A percentile compares a stretch with the other conserved stretches of the same genome.
These are phyloP conservation scores for Carollia perspicillata DNA, from an alignment of 2,113 vertebrate species.

Conservation along the genomic window DNA sequence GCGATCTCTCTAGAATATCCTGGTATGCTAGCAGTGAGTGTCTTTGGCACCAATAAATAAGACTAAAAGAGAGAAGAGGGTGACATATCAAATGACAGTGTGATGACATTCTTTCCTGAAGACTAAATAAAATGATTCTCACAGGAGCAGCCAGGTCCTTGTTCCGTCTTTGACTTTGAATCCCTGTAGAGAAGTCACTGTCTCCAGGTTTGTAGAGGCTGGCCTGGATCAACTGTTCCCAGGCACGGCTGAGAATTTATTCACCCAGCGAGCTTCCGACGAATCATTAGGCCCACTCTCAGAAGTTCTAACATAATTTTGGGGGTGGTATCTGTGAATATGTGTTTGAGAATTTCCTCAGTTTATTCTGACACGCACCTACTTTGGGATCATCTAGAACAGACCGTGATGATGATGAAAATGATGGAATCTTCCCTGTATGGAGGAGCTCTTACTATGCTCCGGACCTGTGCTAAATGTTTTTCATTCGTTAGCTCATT, in stretches of 20 bases:
- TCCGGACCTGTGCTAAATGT: not conserved
- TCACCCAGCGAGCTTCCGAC: not conserved
- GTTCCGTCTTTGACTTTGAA: not conserved
- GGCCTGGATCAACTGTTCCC: not conserved
- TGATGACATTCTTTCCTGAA: not conserved
- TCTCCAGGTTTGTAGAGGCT: not conserved
- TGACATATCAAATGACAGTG: not conserved
- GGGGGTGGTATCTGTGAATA: not conserved
- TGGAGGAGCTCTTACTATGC: not conserved
- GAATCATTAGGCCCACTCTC: not conserved
- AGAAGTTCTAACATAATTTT: not conserved
- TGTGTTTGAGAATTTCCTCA: slow-evolving; percentile 27
- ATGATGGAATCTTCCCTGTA: not conserved
- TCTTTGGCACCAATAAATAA: not conserved
- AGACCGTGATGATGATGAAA: not conserved
- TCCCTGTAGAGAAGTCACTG: not conserved
- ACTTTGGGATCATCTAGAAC: not conserved
- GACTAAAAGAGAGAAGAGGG: not conserved
- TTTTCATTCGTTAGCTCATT: not conserved
- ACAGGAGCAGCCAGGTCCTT: not conserved
- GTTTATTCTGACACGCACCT: not conserved
- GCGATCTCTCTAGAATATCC: not conserved
- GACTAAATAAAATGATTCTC: not conserved
- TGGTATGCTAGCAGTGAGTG: not conserved
- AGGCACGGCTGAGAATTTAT: not conserved